These are phyloP conservation scores for Agrotis puta DNA, from an alignment of 2,888 invertebrate genomes.

Conservation along the genomic window DNA sequence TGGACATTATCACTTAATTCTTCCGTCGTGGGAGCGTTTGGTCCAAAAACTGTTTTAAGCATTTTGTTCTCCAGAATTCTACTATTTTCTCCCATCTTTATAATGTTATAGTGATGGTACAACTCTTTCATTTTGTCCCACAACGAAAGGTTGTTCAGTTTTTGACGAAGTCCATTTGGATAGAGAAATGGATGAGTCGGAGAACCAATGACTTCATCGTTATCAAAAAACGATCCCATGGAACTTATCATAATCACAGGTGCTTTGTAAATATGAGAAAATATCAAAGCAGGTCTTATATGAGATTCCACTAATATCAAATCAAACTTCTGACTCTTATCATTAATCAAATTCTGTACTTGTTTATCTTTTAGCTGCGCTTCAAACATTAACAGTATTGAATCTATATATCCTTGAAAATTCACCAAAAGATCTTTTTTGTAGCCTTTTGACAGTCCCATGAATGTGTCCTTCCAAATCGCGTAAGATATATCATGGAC, in stretches of 20 bases:
- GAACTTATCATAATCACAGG: conserved; percentile 63
- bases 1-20: conserved; percentile 69
- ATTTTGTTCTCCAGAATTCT: conserved; percentile 36
- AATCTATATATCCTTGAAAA: conserved; percentile 26
- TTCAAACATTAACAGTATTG: conserved; percentile 44
- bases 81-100: conserved; percentile 18
- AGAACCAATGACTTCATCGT: conserved; percentile 19
- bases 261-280: conserved; percentile 58
- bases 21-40: conserved; percentile 54
- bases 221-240: conserved; percentile 5
- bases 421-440: conserved; percentile 12
- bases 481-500: conserved; percentile 76
- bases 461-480: conserved; percentile 41
- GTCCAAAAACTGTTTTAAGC: conserved; percentile 61
- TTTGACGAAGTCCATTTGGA: conserved; percentile 33
- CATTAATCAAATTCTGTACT: conserved; percentile 50
- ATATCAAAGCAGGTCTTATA: conserved; percentile 43
- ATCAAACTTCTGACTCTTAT: conserved; percentile 58
- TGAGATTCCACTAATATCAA: conserved; percentile 58
- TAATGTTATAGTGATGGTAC: conserved; percentile 28
- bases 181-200: conserved; percentile 18
- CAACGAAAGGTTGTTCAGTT: conserved; percentile 28
- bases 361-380: conserved; percentile 55
- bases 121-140: conserved; percentile 32
- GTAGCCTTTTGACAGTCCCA: conserved; percentile 22